Percentiles rank a stretch among this genome's conserved stretches.
Conservation (phyloP, 2,888 invertebrate genomes). For the Orgyia antiqua region DNA sequence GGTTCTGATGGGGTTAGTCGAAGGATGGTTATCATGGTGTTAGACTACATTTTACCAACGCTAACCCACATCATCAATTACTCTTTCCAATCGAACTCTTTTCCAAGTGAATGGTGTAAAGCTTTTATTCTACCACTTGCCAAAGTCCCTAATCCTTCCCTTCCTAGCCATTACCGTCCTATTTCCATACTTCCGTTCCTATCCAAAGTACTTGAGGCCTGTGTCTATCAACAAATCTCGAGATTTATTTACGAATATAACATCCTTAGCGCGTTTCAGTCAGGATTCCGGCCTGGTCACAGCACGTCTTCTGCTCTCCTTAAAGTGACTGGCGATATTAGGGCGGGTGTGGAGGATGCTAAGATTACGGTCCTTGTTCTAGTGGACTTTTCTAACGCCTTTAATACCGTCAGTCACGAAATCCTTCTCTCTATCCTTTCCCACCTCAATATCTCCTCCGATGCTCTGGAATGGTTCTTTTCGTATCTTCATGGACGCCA, state of each 20-base stretch:
- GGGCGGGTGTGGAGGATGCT: too few species aligned
- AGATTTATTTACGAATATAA: too few species aligned
- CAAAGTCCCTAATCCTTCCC: not conserved
- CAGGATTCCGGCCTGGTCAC: too few species aligned
- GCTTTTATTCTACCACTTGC: not conserved
- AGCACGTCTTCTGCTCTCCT: too few species aligned
- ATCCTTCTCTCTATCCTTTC: too few species aligned
- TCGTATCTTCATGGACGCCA: conserved; percentile 2
- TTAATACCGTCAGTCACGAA: too few species aligned
- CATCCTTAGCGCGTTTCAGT: too few species aligned
- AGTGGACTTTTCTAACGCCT: too few species aligned
- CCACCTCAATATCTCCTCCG: too few species aligned
- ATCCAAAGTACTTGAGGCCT: not conserved
- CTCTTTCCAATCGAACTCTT: not conserved
- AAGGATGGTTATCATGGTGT: not conserved
- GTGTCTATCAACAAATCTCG: not conserved
- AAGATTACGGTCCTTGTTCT: too few species aligned
- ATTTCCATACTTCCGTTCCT: not conserved
- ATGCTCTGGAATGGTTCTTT: not conserved
- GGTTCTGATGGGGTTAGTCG: not conserved
- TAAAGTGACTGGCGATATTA: too few species aligned
- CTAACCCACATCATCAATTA: too few species aligned
- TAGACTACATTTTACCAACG: not conserved
- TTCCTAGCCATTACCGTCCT: not conserved
- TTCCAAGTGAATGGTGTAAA: not conserved